A percentile compares a stretch with the other conserved stretches of the same genome.
Conservation (phyloP, 2,113 vertebrate genomes). For the Pituophis catenifer region DNA sequence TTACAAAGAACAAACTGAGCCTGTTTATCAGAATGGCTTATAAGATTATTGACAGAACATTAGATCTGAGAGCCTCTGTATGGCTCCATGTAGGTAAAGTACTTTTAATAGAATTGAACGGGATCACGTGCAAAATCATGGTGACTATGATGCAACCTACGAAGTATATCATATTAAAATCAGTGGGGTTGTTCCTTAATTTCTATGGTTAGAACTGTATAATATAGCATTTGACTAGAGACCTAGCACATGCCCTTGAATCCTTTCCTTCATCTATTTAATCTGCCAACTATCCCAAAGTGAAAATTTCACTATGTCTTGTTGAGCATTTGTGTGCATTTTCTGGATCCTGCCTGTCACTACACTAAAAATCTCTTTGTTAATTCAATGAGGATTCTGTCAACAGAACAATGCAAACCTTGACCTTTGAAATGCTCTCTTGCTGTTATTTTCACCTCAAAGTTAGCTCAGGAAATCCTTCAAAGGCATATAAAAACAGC, state of each 20-base stretch:
- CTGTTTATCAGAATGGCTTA: conserved; percentile 54
- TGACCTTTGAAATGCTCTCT: background rate
- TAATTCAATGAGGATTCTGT: background rate
- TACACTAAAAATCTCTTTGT: background rate
- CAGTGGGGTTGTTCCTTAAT: background rate
- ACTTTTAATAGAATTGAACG: background rate
- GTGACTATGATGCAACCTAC: background rate
- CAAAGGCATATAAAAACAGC: fast-evolving
- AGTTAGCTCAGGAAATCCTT: background rate
- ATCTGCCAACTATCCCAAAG: background rate
- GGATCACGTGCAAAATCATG: background rate
- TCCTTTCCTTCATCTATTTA: background rate
- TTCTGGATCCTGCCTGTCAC: background rate
- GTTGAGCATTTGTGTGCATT: background rate
- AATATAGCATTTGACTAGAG: background rate
- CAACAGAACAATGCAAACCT: background rate
- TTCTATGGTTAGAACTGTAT: background rate
- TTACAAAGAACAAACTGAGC: conserved; percentile 42
- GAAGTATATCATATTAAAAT: background rate
- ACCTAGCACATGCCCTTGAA: background rate
- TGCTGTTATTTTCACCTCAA: conserved; percentile 15
- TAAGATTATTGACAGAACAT: conserved; percentile 39
- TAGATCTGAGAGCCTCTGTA: background rate
- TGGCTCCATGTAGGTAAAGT: background rate
- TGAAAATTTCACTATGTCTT: conserved; percentile 5